These are phyloP conservation scores for Berghia stephanieae DNA, from an alignment of 1,140 invertebrate species.

Conservation along the genomic window DNA sequence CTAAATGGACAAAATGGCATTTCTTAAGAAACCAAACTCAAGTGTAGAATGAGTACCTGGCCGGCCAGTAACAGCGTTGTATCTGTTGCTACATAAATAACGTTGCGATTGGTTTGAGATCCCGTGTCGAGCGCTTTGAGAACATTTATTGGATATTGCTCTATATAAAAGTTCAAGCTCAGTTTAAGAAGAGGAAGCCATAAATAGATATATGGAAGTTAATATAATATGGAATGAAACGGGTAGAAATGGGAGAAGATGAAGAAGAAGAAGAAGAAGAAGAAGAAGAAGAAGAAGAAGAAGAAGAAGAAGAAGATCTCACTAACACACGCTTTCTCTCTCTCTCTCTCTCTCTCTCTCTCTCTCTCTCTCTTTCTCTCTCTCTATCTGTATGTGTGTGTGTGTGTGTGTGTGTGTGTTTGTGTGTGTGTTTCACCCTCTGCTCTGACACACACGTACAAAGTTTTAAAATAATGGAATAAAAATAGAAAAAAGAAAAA, in stretches of 20 bases:
- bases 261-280: background rate
- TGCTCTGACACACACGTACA: background rate
- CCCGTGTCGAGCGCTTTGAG: too few relatives aligned
- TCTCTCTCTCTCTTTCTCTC: background rate
- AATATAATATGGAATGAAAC: background rate
- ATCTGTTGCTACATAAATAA: background rate
- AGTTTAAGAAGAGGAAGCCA: background rate
- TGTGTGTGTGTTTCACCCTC: too few relatives aligned
- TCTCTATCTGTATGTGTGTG: too few relatives aligned
- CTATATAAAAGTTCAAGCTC: too few relatives aligned
- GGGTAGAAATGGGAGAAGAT: background rate
- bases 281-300: background rate
- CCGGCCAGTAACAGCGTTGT: too few relatives aligned
- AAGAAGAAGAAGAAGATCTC: background rate
- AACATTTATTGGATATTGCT: too few relatives aligned
- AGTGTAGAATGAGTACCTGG: too few relatives aligned
- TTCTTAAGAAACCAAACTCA: background rate
- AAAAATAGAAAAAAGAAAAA: too few relatives aligned
- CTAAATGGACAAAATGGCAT: background rate
- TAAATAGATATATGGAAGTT: background rate
- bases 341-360: background rate
- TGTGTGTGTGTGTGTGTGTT: too few relatives aligned
- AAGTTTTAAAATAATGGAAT: too few relatives aligned
- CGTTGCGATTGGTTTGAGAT: too few relatives aligned
- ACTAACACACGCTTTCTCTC: background rate